A percentile compares a stretch with the other conserved stretches of the same genome.
Evolutionary conservation across 2,797 vertebrate genomes (phyloP).

Genomic region (Microctenopoma stevenorrisi): DNA sequence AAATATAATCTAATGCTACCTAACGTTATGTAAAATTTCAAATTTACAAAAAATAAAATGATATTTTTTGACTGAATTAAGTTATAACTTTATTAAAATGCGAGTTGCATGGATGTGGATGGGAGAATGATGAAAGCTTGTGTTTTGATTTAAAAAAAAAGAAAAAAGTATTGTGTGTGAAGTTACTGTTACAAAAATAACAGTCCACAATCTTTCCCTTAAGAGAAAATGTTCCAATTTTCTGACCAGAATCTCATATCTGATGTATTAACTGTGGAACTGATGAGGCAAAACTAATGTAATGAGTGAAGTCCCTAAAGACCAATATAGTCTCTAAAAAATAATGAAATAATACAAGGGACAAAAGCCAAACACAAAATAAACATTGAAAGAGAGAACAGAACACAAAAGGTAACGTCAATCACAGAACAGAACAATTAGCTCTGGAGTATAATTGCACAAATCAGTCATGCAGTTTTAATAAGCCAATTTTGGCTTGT

Average conservation of each 20-base stretch:
- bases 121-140: no score
- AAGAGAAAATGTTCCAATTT: no score
- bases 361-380: background rate
- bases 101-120: no score
- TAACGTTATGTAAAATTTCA: no score
- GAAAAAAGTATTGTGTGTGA: no score
- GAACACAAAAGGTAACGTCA: background rate
- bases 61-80: no score
- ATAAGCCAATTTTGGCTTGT: constrained; percentile 1
- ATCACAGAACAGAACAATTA: constrained; percentile 3
- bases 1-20: background rate
- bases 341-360: background rate
- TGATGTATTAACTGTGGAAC: background rate
- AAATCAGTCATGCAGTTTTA: background rate
- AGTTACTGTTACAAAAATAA: no score
- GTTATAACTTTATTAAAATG: no score
- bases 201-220: no score
- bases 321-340: background rate
- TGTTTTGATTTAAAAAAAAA: no score
- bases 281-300: background rate
- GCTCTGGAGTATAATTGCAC: constrained; percentile 5
- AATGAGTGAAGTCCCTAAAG: background rate
- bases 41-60: no score
- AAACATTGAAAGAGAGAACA: background rate
- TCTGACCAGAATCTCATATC: no score